phyloP scores from a whole-genome alignment of 1,140 invertebrate genomes.

The Drosophila kurseongensis region DNA sequence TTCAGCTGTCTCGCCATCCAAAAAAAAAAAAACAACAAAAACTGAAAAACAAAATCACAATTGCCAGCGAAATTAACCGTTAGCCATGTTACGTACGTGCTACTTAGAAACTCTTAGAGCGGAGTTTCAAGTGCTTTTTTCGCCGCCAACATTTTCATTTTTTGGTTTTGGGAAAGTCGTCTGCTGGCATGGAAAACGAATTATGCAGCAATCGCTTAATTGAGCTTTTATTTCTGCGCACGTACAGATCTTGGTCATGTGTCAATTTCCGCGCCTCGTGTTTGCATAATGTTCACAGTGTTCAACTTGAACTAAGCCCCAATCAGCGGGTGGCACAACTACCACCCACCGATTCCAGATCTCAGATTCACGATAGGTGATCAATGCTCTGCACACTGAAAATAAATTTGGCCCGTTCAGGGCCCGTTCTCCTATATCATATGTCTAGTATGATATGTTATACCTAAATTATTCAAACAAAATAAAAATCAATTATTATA shows the following conservation, averaged over 20 bases:
- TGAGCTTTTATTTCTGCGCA: constrained; percentile 33
- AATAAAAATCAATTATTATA: no score
- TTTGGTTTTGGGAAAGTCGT: constrained; percentile 36
- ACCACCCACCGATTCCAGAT: constrained; percentile 27
- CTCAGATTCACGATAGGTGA: constrained; percentile 2
- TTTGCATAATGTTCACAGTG: constrained; percentile 29
- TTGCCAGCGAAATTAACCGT: constrained; percentile 50
- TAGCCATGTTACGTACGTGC: constrained; percentile 55
- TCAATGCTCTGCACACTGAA: not conserved
- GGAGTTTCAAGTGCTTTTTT: constrained; percentile 31
- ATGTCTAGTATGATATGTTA: no score
- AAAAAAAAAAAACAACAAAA: constrained; percentile 24
- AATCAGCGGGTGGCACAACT: constrained; percentile 25
- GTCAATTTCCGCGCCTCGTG: constrained; percentile 25
- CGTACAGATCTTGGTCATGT: constrained; percentile 22
- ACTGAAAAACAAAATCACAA: constrained; percentile 15
- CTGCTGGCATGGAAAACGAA: constrained; percentile 9
- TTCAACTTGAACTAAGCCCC: constrained; percentile 25
- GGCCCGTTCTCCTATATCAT: no score
- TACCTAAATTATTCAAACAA: no score
- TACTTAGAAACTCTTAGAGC: constrained; percentile 43
- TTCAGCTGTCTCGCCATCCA: constrained; percentile 15
- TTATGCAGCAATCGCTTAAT: constrained; percentile 32
- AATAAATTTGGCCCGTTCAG: not conserved
- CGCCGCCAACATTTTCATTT: constrained; percentile 15